Conservation (phyloP, 1,140 invertebrate species). For the Saccostrea cuccullata region DNA sequence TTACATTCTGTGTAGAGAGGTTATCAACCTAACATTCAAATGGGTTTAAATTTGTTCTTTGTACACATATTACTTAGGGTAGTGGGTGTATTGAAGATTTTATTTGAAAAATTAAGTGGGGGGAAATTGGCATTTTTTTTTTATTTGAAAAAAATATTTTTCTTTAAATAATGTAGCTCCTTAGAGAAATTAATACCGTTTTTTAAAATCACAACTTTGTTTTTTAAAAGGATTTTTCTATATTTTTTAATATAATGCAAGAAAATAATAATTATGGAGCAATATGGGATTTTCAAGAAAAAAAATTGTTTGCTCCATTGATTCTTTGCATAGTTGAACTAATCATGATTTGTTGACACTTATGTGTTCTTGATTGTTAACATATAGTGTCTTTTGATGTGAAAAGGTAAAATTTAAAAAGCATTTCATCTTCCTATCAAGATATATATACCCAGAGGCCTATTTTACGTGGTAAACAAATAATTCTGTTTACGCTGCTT, state of each 20-base stretch:
- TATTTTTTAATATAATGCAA: too few species aligned
- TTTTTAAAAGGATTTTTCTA: too few species aligned
- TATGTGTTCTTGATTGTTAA: too few species aligned
- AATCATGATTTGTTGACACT: too few species aligned
- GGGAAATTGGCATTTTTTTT: too few species aligned
- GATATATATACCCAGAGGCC: not conserved
- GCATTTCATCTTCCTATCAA: slow-evolving; percentile 8
- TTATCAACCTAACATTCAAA: not conserved
- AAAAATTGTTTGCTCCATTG: not conserved
- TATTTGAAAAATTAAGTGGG: too few species aligned
- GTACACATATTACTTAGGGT: not conserved
- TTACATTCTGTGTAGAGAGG: not conserved
- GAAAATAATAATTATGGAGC: not conserved
- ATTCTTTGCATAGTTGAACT: too few species aligned
- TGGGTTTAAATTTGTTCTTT: not conserved
- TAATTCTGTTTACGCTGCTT: slow-evolving; percentile 11
- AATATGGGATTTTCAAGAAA: not conserved
- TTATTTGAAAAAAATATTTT: too few species aligned
- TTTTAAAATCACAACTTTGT: too few species aligned
- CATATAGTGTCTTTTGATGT: not conserved
- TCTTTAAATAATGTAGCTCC: too few species aligned
- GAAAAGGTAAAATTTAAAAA: slow-evolving; percentile 10
- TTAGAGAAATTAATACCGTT: too few species aligned
- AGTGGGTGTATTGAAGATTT: too few species aligned
- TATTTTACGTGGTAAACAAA: slow-evolving; percentile 1